Base-by-base conservation (phyloP, 2,797 vertebrate genomes). In the Cryptoprocta ferox region DNA sequence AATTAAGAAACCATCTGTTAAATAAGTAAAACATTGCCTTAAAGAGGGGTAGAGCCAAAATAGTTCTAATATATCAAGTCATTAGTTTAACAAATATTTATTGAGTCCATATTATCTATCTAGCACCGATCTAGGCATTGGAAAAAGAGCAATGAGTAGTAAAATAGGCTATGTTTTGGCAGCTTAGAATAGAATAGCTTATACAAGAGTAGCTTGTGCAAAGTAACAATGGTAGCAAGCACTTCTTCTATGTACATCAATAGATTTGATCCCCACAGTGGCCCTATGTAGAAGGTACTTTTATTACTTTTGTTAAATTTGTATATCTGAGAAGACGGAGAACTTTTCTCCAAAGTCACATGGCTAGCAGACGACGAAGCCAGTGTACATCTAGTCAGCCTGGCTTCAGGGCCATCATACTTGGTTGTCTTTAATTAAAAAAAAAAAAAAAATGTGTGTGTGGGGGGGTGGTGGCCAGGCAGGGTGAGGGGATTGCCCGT, bases 1-100 rank as follows among this genome's bases (percentile, higher is more conserved):
- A 86, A 84, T 30, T 65, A 78, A 96, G 39, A 85, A 95, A 32
- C 76, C 32, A 48, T 81, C 80, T 39, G 30, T 93, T 88, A 68
- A 93, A 37, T 87, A 90, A 94, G 81, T 83, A 83, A 85, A 95
- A 76, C 53, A 45, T 48, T 78, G 32, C 45, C 65, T 42, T 50
- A 35, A 91, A 56, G 12, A 65, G 12, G 32, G 48, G 2, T 8
- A 84, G n/a, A 32, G 39, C 16, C 37, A 66, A 59, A 10, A 9
- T 5, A 53, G 56, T 63, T 59, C n/a, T 37, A 73, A 81, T 61
- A 75, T 26, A 32, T 28, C 37, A 88, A 88, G 32, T 68, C 30
- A 42, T 53, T 48, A 35, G 50, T 11, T 85, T 61, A 56, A 45
- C 9, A 82, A 96, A 76, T 50, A 85, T 30, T 37, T 88, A 63